Evolutionary conservation across 1,140 invertebrate species (phyloP), one percentile per base, ranked within the genome.

Genomic region (Triops cancriformis): DNA sequence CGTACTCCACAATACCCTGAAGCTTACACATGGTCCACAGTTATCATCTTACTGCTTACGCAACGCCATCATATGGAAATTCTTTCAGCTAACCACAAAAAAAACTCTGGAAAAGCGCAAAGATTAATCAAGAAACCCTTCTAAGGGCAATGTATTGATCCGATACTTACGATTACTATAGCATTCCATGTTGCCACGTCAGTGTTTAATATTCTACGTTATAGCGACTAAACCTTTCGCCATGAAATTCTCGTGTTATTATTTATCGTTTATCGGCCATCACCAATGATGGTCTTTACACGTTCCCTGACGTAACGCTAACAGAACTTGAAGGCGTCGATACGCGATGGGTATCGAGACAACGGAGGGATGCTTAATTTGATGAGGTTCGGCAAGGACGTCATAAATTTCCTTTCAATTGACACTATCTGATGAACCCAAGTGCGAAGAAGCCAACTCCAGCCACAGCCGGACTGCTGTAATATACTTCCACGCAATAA

Each of bases 391-490:
- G 23, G 31, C 18, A 64, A 64, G 23, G 51, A 23, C 51, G 51
- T 64, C 0, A 64, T 64, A 64, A 64, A 64, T 64, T 64, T 64
- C 23, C 51, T 23, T 64, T 64, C 51, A 64, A 64, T 64, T 64
- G 51, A 64, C 51, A 64, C 51, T 64, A 64, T 64, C 51, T 64
- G 51, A 64, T 64, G 51, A 23, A 64, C n/a, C 51, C 51, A 64
- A 64, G 51, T 64, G 51, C 51, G 51, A 64, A 64, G n/a, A 23
- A 64, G 51, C 51, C 14, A 64, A 64, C 31, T 37, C 7, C 7
- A n/a, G 31, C 31, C 7, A 37, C 31, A 37, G 31, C 31, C 51
- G 51, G 14, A 64, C 51, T 64, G n/a, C 18, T 2, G 51, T 23
- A 64, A 18, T n/a, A 64, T 23, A 64, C 51, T 23, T 18, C 51